Evolutionary conservation across 2,797 vertebrate species (phyloP), one percentile per base, ranked within the genome.

Genomic region (Taeniopygia guttata): DNA sequence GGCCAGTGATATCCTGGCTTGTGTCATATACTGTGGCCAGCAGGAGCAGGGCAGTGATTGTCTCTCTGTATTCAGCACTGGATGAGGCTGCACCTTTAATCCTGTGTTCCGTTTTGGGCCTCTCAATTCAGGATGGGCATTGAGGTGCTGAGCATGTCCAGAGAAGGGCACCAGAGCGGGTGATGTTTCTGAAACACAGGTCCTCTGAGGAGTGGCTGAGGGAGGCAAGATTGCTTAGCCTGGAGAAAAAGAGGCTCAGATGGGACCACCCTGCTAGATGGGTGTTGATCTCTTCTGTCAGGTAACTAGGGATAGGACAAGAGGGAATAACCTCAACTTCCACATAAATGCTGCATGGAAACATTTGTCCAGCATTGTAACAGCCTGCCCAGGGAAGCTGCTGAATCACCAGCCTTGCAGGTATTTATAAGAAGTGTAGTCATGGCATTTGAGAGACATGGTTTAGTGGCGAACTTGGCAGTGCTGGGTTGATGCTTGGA

Each of bases 191-290:
- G 16, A 58, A 84, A 18, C 16, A 40, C 29, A 45, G 52, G 10
- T 38, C 11, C 13, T 51, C 0, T 11, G 49, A 38, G 23, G 27
- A 62, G 43, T 0, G 0, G 3, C 34, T 42, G 58, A 42, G 48
- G 43, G 69, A 80, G 51, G 48, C 12, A 13, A 34, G 66, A 36
- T 46, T 79, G 42, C 40, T 84, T 70, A 21, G 23, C 17, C 23
- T 75, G 45, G 34, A 72, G 48, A 56, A 72, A 15, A 60, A 26
- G 16, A 48, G 64, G 27, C 43, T 67, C 17, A 14, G 34, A 17
- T 27, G 9, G 13, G 16, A 38, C 32, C 15, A 22, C 38, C 13
- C 84, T 70, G 10, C 2, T 19, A 26, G 46, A 11, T 51, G 25
- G 19, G 18, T 10, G 6, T 36, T 4, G 6, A 13, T 75, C 22